Conservation (phyloP, 2,888 invertebrate genomes). For the Fragum whitleyi region DNA sequence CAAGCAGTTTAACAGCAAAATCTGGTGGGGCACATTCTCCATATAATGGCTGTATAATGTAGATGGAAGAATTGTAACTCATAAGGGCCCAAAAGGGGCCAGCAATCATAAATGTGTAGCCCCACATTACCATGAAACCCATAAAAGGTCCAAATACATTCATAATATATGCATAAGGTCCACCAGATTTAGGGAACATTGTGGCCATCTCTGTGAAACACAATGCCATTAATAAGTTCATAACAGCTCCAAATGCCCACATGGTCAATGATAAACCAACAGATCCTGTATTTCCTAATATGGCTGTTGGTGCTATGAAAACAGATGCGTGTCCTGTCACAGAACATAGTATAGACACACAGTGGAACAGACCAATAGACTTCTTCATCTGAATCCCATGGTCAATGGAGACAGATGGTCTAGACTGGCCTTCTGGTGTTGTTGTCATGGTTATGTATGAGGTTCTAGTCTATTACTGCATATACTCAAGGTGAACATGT, state of each 20-base stretch:
- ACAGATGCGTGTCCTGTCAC: slow-evolving; percentile 87
- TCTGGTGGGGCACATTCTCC: slow-evolving; percentile 74
- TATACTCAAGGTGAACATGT: no score
- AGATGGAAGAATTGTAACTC: slow-evolving; percentile 85
- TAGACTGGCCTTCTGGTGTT: not conserved
- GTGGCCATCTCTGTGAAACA: slow-evolving; percentile 93
- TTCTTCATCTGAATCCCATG: slow-evolving; percentile 70
- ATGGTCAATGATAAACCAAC: slow-evolving; percentile 97
- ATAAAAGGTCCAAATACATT: slow-evolving; percentile 86
- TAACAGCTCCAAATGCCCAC: slow-evolving; percentile 97
- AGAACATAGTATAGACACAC: slow-evolving; percentile 77
- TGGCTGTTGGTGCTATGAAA: slow-evolving; percentile 98
- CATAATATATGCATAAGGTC: slow-evolving; percentile 90
- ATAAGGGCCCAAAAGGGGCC: slow-evolving; percentile 85
- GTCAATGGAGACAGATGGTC: slow-evolving; percentile 6
- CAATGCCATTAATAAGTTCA: slow-evolving; percentile 87
- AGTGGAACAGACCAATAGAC: slow-evolving; percentile 76
- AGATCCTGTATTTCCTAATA: slow-evolving; percentile 93
- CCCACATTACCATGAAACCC: slow-evolving; percentile 87
- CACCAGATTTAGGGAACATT: slow-evolving; percentile 92
- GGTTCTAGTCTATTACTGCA: no score
- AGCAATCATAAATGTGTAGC: slow-evolving; percentile 77
- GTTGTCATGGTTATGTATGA: not conserved
- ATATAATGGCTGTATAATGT: slow-evolving; percentile 79
- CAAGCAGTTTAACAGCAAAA: slow-evolving; percentile 73